phyloP scores from a whole-genome alignment of 2,888 invertebrate species.

The Melanchra persicariae region DNA sequence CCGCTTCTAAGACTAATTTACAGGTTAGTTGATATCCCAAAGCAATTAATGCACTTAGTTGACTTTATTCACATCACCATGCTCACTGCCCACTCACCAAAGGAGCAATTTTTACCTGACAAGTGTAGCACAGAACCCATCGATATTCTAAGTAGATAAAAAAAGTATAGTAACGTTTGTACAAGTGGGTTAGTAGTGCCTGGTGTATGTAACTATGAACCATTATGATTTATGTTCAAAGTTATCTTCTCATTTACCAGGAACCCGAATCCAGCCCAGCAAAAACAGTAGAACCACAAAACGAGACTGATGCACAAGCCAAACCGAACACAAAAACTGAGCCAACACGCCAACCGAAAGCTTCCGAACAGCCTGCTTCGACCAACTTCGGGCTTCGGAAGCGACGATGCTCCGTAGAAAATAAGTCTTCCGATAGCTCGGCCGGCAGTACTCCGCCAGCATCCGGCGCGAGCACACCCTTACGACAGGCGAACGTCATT shows the following conservation, averaged over 20 bases:
- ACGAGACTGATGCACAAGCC: slow-evolving; percentile 82
- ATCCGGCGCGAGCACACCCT: slow-evolving; percentile 91
- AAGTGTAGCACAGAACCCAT: too few species aligned
- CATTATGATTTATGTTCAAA: too few species aligned
- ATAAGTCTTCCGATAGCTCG: slow-evolving; percentile 91
- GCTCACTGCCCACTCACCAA: too few species aligned
- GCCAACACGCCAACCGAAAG: slow-evolving; percentile 77
- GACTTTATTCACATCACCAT: too few species aligned
- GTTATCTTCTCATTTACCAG: too few species aligned
- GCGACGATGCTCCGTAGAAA: slow-evolving; percentile 91
- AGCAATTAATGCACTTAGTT: too few species aligned
- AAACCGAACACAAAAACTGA: slow-evolving; percentile 83
- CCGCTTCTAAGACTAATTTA: slow-evolving; percentile 79
- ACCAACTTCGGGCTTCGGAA: slow-evolving; percentile 91
- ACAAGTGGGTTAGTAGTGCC: too few species aligned
- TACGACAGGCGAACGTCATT: slow-evolving; percentile 78
- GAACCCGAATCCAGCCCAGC: slow-evolving; percentile 83
- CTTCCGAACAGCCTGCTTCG: slow-evolving; percentile 77
- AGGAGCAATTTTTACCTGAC: too few species aligned
- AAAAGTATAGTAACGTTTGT: too few species aligned
- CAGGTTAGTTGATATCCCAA: slow-evolving; percentile 74
- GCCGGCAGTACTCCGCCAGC: slow-evolving; percentile 91
- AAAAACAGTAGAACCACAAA: slow-evolving; percentile 81
- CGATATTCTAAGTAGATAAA: too few species aligned
- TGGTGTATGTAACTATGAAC: too few species aligned